Base-by-base conservation (phyloP, 2,888 invertebrate genomes). In the Hecatera dysodea region DNA sequence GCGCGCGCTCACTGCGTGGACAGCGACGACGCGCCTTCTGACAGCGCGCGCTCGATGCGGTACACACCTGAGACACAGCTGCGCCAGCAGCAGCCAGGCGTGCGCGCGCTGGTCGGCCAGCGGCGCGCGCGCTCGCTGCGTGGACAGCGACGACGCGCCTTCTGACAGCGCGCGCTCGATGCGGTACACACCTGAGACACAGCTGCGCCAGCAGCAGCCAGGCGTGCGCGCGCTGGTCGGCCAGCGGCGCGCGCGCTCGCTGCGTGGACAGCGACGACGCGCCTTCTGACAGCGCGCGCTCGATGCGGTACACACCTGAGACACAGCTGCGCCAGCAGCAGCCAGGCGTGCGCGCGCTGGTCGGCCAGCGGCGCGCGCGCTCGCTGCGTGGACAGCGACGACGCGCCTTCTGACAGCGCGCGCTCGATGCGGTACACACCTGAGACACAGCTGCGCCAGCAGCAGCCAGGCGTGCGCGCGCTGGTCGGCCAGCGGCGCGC, bases 221-320 rank as follows among this genome's bases (percentile, higher is more conserved):
- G 1, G 78, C 78, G 5, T 53, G 59, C 42, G 78, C 75, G 1
- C 78, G 71, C 0, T 42, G 71, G 0, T 57, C 63, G 1, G 66
- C 74, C 3, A 22, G 59, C 3, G 80, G 67, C 36, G 69, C 63
- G 29, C 71, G 46, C 48, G 76, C 15, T 0, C 77, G 68, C 5
- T 8, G 17, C 0, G 76, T 4, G 4, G 91, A 91, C 67, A 81
- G 75, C 2, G 92, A 90, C 39, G 93, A 93, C n/a, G 98, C 99
- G 29, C 98, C 99, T 93, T 99, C 99, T 39, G 99, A 99, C 69
- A 99, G 94, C 11, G 99, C 98, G 88, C 98, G 33, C 33, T 99
- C 99, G 44, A 98, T 97, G 65, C 98, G 97, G 27, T 98, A 98
- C 53, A 98, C 98, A 71, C 98, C 98, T 48, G 44, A 19, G 2